phyloP scores from a whole-genome alignment of 2,888 invertebrate species.

The Alviniconcha strummeri region DNA sequence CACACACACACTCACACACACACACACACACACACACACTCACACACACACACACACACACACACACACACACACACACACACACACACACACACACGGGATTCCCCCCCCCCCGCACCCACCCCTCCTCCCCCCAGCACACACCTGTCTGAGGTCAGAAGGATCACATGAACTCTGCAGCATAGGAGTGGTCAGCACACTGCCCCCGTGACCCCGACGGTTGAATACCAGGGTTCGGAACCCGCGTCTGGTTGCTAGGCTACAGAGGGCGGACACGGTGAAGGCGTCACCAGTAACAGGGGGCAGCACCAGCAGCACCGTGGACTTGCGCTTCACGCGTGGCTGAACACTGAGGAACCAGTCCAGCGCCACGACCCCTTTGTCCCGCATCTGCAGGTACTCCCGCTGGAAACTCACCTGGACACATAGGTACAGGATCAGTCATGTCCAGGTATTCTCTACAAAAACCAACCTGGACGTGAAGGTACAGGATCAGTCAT shows the following conservation, averaged over 20 bases:
- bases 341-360: conserved; percentile 54
- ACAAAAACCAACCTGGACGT: conserved; percentile 3
- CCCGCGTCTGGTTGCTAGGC: conserved; percentile 50
- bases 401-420: conserved; percentile 60
- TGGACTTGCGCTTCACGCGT: conserved; percentile 45
- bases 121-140: not conserved
- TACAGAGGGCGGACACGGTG: conserved; percentile 49
- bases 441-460: not conserved
- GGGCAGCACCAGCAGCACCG: conserved; percentile 62
- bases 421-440: not conserved
- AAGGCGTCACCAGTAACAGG: conserved; percentile 60
- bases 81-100: too few species aligned
- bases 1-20: not conserved
- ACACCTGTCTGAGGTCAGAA: conserved; percentile 56
- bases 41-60: not conserved
- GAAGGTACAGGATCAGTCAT: conserved; percentile 1
- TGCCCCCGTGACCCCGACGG: conserved; percentile 64
- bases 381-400: conserved; percentile 65
- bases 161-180: conserved; percentile 66
- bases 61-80: too few species aligned
- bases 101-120: too few species aligned
- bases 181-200: conserved; percentile 62
- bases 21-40: not conserved
- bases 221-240: conserved; percentile 67
- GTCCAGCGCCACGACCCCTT: conserved; percentile 67